A percentile compares a stretch with the other conserved stretches of the same genome.
Conservation (phyloP, 1,140 invertebrate species). For the Zaprionus kolodkinae region DNA sequence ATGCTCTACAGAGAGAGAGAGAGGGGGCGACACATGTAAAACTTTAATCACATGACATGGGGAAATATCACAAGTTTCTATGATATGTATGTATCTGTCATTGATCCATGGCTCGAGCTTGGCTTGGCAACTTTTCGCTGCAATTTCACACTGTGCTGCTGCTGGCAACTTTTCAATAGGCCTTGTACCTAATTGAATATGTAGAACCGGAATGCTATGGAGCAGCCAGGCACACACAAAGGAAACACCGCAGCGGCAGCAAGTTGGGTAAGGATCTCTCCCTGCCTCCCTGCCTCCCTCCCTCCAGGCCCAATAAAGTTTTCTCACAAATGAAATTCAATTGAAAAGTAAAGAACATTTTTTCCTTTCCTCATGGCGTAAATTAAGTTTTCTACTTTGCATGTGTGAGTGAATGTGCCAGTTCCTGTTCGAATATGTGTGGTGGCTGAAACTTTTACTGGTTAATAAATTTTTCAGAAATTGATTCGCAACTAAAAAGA, state of each 20-base stretch:
- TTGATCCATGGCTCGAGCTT: conserved; percentile 60
- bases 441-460: conserved; percentile 23
- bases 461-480: conserved; percentile 43
- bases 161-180: conserved; percentile 33
- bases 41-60: conserved; percentile 79
- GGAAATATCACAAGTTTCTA: conserved; percentile 67
- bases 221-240: conserved; percentile 26
- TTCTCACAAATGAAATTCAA: conserved; percentile 41
- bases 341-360: conserved; percentile 37
- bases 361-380: conserved; percentile 20
- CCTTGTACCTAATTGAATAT: conserved; percentile 74
- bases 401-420: conserved; percentile 10
- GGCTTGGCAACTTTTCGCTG: conserved; percentile 42
- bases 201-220: conserved; percentile 70
- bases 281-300: neutral
- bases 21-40: conserved; percentile 40
- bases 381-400: conserved; percentile 69
- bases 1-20: neutral
- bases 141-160: conserved; percentile 19
- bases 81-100: conserved; percentile 53
- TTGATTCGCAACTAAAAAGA: conserved; percentile 13
- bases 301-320: neutral
- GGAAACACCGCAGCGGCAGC: neutral
- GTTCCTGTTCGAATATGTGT: conserved; percentile 15
- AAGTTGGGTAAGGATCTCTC: conserved; percentile 8